Evolutionary conservation across 2,888 invertebrate genomes (phyloP).

Genomic region (Dicycla oo): DNA sequence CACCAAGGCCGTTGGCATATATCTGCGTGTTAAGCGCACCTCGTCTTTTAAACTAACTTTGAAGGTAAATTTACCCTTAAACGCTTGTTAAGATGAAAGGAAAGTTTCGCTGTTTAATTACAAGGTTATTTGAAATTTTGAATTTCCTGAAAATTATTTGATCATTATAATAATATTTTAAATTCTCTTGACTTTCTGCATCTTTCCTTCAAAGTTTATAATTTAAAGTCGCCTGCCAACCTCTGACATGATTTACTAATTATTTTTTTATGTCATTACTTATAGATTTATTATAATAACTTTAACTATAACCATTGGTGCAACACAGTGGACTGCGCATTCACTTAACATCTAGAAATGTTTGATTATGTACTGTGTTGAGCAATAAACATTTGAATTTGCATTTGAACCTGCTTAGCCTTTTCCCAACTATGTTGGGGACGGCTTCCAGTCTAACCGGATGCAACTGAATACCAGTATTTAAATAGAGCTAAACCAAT

Average conservation of each 20-base stretch:
- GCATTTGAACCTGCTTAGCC: no score
- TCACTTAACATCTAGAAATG: no score
- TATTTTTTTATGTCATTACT: no score
- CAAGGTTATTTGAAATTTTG: background rate
- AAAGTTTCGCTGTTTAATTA: background rate
- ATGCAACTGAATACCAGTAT: background rate
- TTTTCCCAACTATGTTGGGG: background rate
- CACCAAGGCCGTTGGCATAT: no score
- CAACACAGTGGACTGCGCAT: no score
- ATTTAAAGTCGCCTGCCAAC: background rate
- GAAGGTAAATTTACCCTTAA: constrained; percentile 19
- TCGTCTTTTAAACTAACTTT: constrained; percentile 18
- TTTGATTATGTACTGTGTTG: no score
- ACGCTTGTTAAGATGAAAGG: constrained; percentile 19
- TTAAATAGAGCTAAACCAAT: background rate
- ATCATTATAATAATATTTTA: no score
- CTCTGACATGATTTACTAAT: no score
- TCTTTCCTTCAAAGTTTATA: background rate
- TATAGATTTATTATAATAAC: no score
- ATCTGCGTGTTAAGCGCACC: background rate
- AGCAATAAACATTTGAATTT: no score
- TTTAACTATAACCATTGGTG: no score
- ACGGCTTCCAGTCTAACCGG: background rate
- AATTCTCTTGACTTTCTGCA: background rate
- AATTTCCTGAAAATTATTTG: background rate